These are phyloP conservation scores for Erpobdella octoculata DNA, from an alignment of 2,888 invertebrate species.

Conservation along the genomic window DNA sequence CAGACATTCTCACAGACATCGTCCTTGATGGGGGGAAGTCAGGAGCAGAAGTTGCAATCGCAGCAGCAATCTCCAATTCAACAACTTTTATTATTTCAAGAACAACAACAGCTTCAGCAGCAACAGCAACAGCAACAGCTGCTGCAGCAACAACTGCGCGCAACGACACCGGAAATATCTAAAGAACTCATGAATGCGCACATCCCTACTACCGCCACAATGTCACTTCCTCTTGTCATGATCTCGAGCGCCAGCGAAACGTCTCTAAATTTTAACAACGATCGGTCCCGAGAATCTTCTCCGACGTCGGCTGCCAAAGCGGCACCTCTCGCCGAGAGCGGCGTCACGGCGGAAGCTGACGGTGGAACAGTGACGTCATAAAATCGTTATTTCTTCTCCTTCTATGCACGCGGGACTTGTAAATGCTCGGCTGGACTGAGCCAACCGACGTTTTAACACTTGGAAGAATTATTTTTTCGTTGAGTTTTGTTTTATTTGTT, in stretches of 20 bases:
- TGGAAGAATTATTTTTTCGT: too few species aligned
- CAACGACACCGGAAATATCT: not conserved
- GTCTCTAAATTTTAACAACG: not conserved
- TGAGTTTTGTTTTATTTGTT: too few species aligned
- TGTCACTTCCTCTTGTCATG: not conserved
- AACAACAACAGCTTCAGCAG: not conserved
- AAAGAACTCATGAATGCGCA: not conserved
- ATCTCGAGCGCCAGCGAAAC: not conserved
- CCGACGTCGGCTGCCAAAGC: too few species aligned
- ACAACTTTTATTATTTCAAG: too few species aligned
- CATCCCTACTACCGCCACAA: not conserved
- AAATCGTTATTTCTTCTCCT: too few species aligned
- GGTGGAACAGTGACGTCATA: too few species aligned
- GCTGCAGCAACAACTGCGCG: not conserved
- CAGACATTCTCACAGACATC: constrained; percentile 3
- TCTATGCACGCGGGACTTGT: too few species aligned
- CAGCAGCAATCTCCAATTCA: not conserved
- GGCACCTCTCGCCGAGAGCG: too few species aligned
- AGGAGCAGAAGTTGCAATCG: not conserved
- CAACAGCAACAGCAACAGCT: not conserved
- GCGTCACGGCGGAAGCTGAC: too few species aligned
- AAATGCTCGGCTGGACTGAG: too few species aligned
- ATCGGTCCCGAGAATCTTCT: too few species aligned
- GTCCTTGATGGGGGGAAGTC: not conserved
- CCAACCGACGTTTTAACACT: too few species aligned